Conservation (phyloP, 2,113 vertebrate species). For the Ovibos moschatus region DNA sequence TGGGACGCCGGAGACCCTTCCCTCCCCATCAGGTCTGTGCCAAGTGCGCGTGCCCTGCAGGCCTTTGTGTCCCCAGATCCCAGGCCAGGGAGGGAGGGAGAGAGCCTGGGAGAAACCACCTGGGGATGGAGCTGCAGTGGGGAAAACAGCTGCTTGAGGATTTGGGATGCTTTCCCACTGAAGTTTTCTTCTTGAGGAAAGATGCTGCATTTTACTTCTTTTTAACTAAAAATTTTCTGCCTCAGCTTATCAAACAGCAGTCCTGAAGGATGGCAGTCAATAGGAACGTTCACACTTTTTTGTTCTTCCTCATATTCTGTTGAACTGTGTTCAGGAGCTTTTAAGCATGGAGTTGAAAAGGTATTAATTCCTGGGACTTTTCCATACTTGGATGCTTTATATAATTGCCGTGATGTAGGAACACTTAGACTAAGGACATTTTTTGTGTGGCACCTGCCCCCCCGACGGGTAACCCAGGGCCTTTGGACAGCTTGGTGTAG, state of each 20-base stretch:
- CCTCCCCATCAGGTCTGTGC: conserved; percentile 91
- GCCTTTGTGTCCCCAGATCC: not conserved
- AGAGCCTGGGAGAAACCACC: not conserved
- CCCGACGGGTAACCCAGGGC: rapidly evolving
- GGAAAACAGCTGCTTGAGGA: not conserved
- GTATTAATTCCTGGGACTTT: not conserved
- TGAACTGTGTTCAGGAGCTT: not conserved
- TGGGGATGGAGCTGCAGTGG: rapidly evolving
- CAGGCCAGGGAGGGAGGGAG: not conserved
- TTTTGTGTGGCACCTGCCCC: not conserved
- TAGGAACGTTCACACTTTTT: too few relatives aligned
- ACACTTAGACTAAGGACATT: not conserved
- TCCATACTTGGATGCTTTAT: not conserved
- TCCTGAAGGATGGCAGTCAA: not conserved
- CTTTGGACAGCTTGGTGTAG: not conserved
- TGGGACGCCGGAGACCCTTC: conserved; percentile 95
- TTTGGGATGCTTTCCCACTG: rapidly evolving
- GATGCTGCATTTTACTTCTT: not conserved
- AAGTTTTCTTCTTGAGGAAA: not conserved
- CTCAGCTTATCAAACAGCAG: not conserved
- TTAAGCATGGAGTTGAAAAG: not conserved
- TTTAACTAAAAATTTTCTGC: not conserved
- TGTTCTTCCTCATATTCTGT: not conserved
- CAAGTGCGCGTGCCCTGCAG: rapidly evolving
- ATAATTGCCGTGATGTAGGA: not conserved